Evolutionary conservation across 2,888 invertebrate species (phyloP).

Genomic region (Thymelicus acteon): DNA sequence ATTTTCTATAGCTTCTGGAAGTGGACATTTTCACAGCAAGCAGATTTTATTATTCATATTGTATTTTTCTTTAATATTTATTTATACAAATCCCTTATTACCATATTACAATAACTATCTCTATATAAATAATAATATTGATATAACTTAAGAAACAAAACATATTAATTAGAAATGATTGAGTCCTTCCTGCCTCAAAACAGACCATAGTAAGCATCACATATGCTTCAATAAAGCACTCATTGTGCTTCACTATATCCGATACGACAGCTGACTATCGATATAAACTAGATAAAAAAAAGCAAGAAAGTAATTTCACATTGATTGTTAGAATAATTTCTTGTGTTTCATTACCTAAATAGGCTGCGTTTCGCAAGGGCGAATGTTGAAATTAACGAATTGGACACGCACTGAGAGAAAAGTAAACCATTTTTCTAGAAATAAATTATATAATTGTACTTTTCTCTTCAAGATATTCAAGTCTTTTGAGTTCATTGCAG

Average conservation of each 20-base stretch:
- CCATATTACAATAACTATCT: conserved; percentile 23
- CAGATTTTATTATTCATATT: conserved; percentile 17
- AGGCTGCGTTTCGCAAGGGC: conserved; percentile 12
- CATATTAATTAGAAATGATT: conserved; percentile 14
- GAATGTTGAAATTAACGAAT: not conserved
- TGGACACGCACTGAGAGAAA: not conserved
- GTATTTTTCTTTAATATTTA: conserved; percentile 22
- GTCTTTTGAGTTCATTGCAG: conserved; percentile 1
- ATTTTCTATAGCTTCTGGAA: conserved; percentile 2
- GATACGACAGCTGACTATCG: not conserved
- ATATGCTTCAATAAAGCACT: not conserved
- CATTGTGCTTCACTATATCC: not conserved
- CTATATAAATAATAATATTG: conserved; percentile 65
- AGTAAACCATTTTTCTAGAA: not conserved
- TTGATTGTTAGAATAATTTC: not conserved
- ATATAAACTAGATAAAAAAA: not conserved
- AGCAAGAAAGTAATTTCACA: not conserved
- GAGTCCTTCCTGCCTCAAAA: conserved; percentile 12
- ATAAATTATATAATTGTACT: not conserved
- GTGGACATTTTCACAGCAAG: conserved; percentile 21
- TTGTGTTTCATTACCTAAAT: not conserved
- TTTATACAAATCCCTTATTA: conserved; percentile 34
- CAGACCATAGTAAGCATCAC: not conserved
- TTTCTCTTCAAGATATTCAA: not conserved
- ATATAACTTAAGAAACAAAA: conserved; percentile 51